phyloP scores from a whole-genome alignment of 2,113 vertebrate species.

The Pteropus alecto region DNA sequence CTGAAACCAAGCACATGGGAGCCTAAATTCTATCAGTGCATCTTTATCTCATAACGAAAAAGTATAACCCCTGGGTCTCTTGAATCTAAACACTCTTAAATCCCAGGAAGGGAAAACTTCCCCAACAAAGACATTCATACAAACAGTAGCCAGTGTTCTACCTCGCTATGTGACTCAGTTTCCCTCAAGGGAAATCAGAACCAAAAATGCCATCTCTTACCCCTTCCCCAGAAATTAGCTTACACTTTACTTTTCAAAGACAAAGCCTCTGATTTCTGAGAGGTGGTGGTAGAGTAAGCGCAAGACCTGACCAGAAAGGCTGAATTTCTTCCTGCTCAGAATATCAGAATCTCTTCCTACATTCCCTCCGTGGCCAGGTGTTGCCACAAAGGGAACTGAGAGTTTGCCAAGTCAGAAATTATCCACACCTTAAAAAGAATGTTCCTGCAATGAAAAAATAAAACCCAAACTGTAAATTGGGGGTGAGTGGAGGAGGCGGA shows the following conservation, averaged over 20 bases:
- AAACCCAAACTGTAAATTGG: background rate
- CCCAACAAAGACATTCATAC: background rate
- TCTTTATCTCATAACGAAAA: background rate
- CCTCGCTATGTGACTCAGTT: background rate
- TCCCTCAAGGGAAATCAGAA: background rate
- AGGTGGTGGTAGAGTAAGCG: background rate
- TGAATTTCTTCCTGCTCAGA: background rate
- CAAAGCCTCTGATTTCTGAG: background rate
- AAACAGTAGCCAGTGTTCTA: background rate
- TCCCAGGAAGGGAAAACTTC: background rate
- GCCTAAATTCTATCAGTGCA: background rate
- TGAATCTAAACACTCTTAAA: background rate
- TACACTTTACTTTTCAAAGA: background rate
- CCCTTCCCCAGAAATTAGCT: background rate
- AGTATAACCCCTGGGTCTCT: background rate
- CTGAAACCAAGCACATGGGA: background rate
- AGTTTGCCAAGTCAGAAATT: constrained; percentile 34
- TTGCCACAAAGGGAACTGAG: constrained; percentile 27
- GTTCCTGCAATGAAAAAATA: background rate
- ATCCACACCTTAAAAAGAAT: constrained; percentile 35
- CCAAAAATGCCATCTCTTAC: background rate
- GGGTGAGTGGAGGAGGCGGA: background rate
- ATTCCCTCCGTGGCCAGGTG: constrained; percentile 41
- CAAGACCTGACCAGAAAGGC: background rate
- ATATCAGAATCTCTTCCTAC: background rate